A percentile compares a stretch with the other conserved stretches of the same genome.
Evolutionary conservation across 1,140 invertebrate genomes (phyloP).

Genomic region (Scaptomyza hsui): DNA sequence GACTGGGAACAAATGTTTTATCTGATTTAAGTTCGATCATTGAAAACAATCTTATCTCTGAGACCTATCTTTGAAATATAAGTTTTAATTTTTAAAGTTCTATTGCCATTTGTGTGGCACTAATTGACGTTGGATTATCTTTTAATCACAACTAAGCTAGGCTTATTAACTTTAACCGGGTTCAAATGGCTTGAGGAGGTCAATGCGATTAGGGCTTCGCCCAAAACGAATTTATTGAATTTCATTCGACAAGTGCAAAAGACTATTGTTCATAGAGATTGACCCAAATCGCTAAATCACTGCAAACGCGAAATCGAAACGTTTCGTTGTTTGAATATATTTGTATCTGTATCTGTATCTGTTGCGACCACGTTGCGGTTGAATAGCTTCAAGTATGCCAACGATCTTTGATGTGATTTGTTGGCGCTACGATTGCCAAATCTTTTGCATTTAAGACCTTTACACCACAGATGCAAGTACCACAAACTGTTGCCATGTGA

Average conservation of each 20-base stretch:
- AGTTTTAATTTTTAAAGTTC: background rate
- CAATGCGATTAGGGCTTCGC: constrained; percentile 52
- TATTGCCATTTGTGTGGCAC: constrained; percentile 10
- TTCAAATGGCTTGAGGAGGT: constrained; percentile 56
- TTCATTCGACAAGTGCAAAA: constrained; percentile 55
- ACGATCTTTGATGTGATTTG: constrained; percentile 70
- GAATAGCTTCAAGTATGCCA: constrained; percentile 67
- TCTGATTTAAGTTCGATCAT: background rate
- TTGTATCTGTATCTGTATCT: constrained; percentile 52
- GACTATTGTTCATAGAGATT: constrained; percentile 62
- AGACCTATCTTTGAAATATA: background rate
- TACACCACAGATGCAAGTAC: constrained; percentile 48
- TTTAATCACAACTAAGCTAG: background rate
- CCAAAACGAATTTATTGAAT: constrained; percentile 38
- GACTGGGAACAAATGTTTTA: too few relatives aligned
- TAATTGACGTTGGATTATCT: constrained; percentile 23
- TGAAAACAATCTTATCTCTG: background rate
- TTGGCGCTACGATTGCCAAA: constrained; percentile 66
- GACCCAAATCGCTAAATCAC: constrained; percentile 65
- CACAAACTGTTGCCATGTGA: constrained; percentile 55
- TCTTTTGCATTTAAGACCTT: constrained; percentile 74
- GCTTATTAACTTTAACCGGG: constrained; percentile 27
- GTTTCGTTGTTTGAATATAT: constrained; percentile 42
- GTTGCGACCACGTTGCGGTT: constrained; percentile 75
- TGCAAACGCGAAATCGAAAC: constrained; percentile 33